phyloP scores from a whole-genome alignment of 2,888 invertebrate species.

The Lithophane socia region DNA sequence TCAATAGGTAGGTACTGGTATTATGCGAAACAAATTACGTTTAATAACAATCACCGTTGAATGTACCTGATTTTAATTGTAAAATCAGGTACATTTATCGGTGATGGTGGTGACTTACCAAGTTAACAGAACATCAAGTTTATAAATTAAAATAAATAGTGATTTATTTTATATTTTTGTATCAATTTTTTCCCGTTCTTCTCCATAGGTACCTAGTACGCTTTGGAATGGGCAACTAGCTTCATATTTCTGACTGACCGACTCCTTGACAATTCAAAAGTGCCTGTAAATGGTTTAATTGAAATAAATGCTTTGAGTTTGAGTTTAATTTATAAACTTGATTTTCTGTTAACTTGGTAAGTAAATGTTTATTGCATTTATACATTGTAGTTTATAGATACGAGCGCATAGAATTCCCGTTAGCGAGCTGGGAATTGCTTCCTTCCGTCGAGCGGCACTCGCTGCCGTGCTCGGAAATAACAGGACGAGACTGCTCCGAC shows the following conservation, averaged over 20 bases:
- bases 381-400: conserved; percentile 26
- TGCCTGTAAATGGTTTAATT: too few relatives aligned
- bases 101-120: too few relatives aligned
- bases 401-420: conserved; percentile 75
- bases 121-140: too few relatives aligned
- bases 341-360: conserved; percentile 2
- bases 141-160: too few relatives aligned
- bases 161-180: conserved; percentile 7
- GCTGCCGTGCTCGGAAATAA: conserved; percentile 84
- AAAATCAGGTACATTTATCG: too few relatives aligned
- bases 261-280: too few relatives aligned
- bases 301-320: too few relatives aligned
- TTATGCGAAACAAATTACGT: conserved; percentile 60
- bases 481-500: conserved; percentile 83
- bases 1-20: conserved; percentile 57
- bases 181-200: too few relatives aligned
- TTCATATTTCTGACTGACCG: too few relatives aligned
- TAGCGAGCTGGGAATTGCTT: conserved; percentile 85
- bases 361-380: conserved; percentile 11
- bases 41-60: conserved; percentile 26
- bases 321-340: conserved; percentile 19
- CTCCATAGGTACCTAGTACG: too few relatives aligned
- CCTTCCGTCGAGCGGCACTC: conserved; percentile 82
- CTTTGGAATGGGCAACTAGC: too few relatives aligned
- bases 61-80: conserved; percentile 2